phyloP scores from a whole-genome alignment of 2,797 vertebrate species.

The Alectoris magna region DNA sequence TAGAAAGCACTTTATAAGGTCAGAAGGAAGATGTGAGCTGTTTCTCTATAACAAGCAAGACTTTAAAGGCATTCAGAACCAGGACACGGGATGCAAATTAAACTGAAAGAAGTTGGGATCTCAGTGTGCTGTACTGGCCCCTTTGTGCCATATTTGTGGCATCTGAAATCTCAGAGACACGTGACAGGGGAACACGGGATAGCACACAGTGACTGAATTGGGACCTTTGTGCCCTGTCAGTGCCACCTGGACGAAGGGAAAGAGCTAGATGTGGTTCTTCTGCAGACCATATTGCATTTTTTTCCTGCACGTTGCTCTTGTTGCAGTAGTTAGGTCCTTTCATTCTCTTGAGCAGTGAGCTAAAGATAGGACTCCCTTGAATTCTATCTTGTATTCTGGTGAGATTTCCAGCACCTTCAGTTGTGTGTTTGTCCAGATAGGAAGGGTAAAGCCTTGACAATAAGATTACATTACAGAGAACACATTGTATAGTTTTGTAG shows the following conservation, averaged over 20 bases:
- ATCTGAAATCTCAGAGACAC: fast-evolving
- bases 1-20: not conserved
- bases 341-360: not conserved
- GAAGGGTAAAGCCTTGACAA: not conserved
- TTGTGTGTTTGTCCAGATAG: not conserved
- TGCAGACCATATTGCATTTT: not conserved
- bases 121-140: not conserved
- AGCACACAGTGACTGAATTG: fast-evolving
- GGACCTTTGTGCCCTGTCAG: not conserved
- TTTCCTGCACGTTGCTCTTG: not conserved
- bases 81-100: not conserved
- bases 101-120: not conserved
- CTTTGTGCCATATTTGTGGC: fast-evolving
- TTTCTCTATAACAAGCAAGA: not conserved
- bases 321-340: not conserved
- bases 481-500: not conserved
- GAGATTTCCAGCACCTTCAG: not conserved
- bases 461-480: not conserved
- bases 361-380: not conserved
- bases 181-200: not conserved
- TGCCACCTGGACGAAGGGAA: not conserved
- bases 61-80: not conserved
- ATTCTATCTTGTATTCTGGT: not conserved
- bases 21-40: not conserved
- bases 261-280: not conserved